Base-by-base conservation (phyloP, 2,797 vertebrate species). In the Hippocampus kuda region DNA sequence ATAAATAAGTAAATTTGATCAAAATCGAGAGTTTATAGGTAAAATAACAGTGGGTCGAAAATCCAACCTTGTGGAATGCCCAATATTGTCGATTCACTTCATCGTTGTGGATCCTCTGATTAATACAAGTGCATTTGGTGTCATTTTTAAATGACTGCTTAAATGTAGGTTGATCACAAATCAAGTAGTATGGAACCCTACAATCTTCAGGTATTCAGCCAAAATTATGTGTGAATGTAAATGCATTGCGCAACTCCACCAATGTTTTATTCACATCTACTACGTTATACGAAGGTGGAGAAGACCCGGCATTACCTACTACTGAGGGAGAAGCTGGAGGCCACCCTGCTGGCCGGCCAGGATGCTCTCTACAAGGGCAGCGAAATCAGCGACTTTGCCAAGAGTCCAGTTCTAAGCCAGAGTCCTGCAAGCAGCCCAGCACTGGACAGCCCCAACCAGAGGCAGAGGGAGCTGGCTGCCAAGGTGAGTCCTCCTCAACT, bases 271-370 rank as follows among this genome's bases (percentile, higher is more conserved):
- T 10, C 5, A 3, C 38, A 11, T 42, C 44, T 41, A 66, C 24
- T 9, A 38, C 30, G 56, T 44, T 11, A 16, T 53, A 30, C 75
- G 56, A 66, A 99, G 97, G 97, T 99, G 83, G 97, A 99, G 85
- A 97, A 95, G 87, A 99, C 97, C 10, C 89, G 97, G 20, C 97
- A 99, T 82, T 99, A 98, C 77, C 91, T 99, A 81, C 88, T 99
- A 57, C 89, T 99, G 73, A 92, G 96, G 1, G 96, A 99, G 90
- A 98, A 98, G 83, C 91, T 99, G 73, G 96, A 98, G 87, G 93
- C 92, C 0, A 93, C 94, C 18, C 92, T 97, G 81, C 88, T 92
- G 79, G 90, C 93, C 0, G 92, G 91, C 78, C 91, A 93, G 27
- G 96, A 98, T 5, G 89, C 81, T 0, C 90, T 93, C 1, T 93